Evolutionary conservation across 2,888 invertebrate genomes (phyloP), one percentile per base, ranked within the genome.

Genomic region (Epiblema foenella): DNA sequence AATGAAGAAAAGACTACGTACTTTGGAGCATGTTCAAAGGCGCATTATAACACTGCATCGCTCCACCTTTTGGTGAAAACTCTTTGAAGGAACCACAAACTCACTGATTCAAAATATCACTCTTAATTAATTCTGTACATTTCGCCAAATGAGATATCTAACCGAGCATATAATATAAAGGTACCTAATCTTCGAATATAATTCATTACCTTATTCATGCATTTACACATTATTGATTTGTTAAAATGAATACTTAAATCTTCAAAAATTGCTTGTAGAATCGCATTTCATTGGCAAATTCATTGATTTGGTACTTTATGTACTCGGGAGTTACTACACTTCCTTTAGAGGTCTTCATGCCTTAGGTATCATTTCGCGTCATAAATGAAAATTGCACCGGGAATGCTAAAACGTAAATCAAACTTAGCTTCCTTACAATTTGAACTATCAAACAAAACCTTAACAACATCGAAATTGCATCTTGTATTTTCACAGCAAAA

Each of bases 401-500:
- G 46, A 33, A 29, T n/a, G 29, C 8, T 33, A n/a, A 33, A 18
- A n/a, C 60, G 33, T 9, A 62, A 62, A 62, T 51, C 18, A 37
- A 63, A 52, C 15, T 64, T 24, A 9, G 11, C 39, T 39, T 60
- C 11, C 64, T 51, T 46, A 33, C 49, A 56, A 17, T 56, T 68
- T 11, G 8, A 39, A 63, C n/a, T 62, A 63, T 18, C 15, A 63
- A 57, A 56, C 52, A 58, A 64, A 58, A 49, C 37, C 20, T 54
- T 49, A 18, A 42, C 24, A 63, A 37, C 29, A 17, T 33, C 33
- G 54, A 63, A 58, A 58, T 39, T 18, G 37, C 54, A 46, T 57
- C 51, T 59, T 51, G 20, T 51, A 52, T 29, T 51, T 58, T 51
- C 58, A 29, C 51, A 65, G 42, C 58, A 58, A 69, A 69, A 64